Evolutionary conservation across 1,140 invertebrate species (phyloP).

Genomic region (Eriosoma lanigerum): DNA sequence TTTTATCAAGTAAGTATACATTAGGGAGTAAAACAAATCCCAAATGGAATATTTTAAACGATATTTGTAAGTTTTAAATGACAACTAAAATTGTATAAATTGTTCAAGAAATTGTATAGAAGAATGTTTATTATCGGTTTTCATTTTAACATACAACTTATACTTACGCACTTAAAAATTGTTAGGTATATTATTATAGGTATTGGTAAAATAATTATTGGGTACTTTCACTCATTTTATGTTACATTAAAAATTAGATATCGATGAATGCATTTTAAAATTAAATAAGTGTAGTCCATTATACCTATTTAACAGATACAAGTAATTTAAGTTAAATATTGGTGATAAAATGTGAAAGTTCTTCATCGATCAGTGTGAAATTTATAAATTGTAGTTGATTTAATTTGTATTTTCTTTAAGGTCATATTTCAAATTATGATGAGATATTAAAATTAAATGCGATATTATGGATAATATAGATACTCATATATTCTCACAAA

Average conservation of each 20-base stretch:
- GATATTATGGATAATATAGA: too few species aligned
- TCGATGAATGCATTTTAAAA: not conserved
- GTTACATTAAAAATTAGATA: not conserved
- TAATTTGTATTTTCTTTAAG: too few species aligned
- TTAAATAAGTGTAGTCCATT: not conserved
- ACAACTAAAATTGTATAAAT: too few species aligned
- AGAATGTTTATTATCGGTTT: not conserved
- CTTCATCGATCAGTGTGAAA: not conserved
- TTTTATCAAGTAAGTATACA: too few species aligned
- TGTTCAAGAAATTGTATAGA: not conserved
- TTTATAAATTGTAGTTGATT: not conserved
- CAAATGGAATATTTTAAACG: too few species aligned
- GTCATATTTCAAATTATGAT: too few species aligned
- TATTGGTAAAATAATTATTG: not conserved
- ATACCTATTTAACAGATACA: not conserved
- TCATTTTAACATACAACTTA: not conserved
- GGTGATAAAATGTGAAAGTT: not conserved
- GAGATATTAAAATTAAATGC: too few species aligned
- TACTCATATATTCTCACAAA: too few species aligned
- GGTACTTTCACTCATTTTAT: slow-evolving; percentile 12
- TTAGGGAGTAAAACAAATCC: too few species aligned
- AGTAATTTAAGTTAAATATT: not conserved
- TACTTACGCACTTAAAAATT: too few species aligned
- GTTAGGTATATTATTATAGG: not conserved
- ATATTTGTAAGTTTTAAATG: too few species aligned